These are phyloP conservation scores for Gymnopithys bicolor DNA, from an alignment of 2,797 vertebrate genomes.

Conservation along the genomic window DNA sequence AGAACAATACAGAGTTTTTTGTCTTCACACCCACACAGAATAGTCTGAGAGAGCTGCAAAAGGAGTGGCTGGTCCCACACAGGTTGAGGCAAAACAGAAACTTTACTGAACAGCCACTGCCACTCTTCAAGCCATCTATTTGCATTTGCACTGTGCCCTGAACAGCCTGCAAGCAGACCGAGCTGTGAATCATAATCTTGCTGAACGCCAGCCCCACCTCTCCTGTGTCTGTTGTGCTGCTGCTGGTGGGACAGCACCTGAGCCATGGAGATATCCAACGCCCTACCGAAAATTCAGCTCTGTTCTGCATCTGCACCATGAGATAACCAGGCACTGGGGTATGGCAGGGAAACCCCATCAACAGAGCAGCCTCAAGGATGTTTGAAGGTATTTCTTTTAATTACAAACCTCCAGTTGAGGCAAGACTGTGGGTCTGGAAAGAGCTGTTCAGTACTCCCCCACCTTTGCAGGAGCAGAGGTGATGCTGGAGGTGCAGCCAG, in stretches of 20 bases:
- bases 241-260: not conserved
- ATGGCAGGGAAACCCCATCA: not conserved
- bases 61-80: not conserved
- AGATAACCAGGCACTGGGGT: not conserved
- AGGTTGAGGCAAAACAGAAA: not conserved
- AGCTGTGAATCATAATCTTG: not conserved
- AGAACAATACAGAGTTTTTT: not conserved
- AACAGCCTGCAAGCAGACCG: not conserved
- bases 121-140: not conserved
- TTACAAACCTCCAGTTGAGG: not conserved
- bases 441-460: not conserved
- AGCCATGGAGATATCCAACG: rapidly evolving
- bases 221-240: not conserved
- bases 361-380: not conserved
- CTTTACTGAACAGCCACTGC: not conserved
- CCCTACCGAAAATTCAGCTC: not conserved
- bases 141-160: not conserved
- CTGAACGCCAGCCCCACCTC: not conserved
- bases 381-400: not conserved
- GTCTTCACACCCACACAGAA: not conserved
- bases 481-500: not conserved
- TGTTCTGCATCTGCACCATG: not conserved
- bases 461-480: not conserved
- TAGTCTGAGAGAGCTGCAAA: not conserved
- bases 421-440: not conserved